Conservation (phyloP, 37 sponge, comb jelly and placozoan genomes). For the Agelas oroides region DNA sequence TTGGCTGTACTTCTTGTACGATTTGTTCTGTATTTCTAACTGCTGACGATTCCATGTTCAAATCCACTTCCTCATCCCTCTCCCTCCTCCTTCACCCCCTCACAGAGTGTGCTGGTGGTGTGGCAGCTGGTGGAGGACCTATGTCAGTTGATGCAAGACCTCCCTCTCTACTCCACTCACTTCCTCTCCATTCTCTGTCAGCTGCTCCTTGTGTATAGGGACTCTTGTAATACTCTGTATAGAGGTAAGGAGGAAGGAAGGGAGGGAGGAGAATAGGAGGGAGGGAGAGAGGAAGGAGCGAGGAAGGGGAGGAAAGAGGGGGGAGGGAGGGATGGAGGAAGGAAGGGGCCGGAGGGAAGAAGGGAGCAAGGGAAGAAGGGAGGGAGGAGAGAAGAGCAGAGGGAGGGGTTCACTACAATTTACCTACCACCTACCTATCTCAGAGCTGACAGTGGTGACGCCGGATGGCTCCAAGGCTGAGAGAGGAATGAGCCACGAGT, state of each 20-base stretch:
- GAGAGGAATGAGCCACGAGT: slow-evolving; percentile 5
- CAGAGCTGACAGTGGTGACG: slow-evolving; percentile 24
- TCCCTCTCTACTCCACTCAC: slow-evolving; percentile 82
- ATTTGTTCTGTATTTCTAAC: too few species aligned
- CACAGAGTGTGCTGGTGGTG: slow-evolving; percentile 84
- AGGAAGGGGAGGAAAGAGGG: too few species aligned
- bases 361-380: too few species aligned
- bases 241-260: slow-evolving; percentile 76
- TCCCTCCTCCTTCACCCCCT: background rate
- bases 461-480: background rate
- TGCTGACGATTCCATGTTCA: background rate
- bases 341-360: too few species aligned
- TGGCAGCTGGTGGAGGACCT: slow-evolving; percentile 78
- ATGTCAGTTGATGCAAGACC: slow-evolving; percentile 73
- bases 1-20: too few species aligned
- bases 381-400: background rate
- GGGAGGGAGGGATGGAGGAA: too few species aligned
- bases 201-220: slow-evolving; percentile 65
- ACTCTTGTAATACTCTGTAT: slow-evolving; percentile 52
- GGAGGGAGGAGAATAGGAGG: too few species aligned
- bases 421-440: too few species aligned
- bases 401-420: too few species aligned
- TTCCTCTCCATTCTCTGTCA: slow-evolving; percentile 74
- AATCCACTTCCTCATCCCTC: background rate
- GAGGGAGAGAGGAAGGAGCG: too few species aligned